Conservation (phyloP, 2,888 invertebrate species). For the Spilarctia lutea region DNA sequence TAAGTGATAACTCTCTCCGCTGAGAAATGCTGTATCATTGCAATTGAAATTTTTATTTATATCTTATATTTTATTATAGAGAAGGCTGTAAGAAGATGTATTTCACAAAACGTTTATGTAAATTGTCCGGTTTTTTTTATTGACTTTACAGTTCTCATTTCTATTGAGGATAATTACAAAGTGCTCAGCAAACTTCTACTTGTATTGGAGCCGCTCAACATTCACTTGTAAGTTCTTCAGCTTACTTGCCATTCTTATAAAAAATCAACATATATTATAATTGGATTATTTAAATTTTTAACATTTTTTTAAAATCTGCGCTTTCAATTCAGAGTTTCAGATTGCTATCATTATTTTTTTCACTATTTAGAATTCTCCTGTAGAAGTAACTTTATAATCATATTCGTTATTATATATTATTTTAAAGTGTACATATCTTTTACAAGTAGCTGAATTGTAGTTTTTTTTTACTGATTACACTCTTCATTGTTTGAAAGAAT, state of each 20-base stretch:
- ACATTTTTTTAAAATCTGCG: not conserved
- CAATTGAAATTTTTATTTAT: not conserved
- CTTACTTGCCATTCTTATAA: not conserved
- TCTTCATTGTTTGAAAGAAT: conserved; percentile 52
- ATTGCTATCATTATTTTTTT: no score
- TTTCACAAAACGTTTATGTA: not conserved
- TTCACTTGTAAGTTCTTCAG: not conserved
- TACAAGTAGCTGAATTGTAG: conserved; percentile 10
- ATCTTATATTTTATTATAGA: not conserved
- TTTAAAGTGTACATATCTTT: not conserved
- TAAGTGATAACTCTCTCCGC: not conserved
- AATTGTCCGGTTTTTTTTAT: not conserved
- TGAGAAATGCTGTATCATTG: not conserved
- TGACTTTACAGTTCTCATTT: not conserved
- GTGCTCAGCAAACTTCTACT: not conserved
- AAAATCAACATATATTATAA: not conserved
- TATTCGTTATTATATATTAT: not conserved
- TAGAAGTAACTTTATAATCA: not conserved
- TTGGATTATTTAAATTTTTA: not conserved
- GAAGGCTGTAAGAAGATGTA: not conserved
- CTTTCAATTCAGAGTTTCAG: no score
- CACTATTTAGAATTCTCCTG: not conserved
- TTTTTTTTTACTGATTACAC: conserved; percentile 32
- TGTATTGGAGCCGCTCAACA: not conserved
- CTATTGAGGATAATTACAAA: not conserved